Percentiles rank a stretch among this genome's conserved stretches.
Conservation (phyloP, 2,888 invertebrate species). For the Tinea semifulvella region DNA sequence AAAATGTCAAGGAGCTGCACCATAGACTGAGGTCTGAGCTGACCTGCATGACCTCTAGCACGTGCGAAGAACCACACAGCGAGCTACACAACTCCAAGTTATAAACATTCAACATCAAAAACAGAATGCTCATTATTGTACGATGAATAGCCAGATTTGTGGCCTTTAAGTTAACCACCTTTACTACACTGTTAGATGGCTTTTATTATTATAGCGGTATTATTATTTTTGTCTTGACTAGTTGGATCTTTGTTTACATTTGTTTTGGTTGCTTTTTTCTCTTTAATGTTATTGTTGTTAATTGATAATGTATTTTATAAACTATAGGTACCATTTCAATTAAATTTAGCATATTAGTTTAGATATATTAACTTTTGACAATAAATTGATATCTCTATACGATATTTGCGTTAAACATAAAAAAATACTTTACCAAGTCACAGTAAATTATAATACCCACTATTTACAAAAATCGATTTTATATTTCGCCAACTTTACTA, state of each 20-base stretch:
- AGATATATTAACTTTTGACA: too few species aligned
- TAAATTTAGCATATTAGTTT: too few species aligned
- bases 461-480: too few species aligned
- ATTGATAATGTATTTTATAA: neutral
- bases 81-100: neutral
- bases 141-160: neutral
- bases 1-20: slow-evolving; percentile 13
- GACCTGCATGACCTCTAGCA: slow-evolving; percentile 12
- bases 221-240: slow-evolving; percentile 8
- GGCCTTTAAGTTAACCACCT: slow-evolving; percentile 3
- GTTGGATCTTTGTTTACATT: slow-evolving; percentile 10
- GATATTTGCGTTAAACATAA: too few species aligned
- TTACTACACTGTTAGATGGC: slow-evolving; percentile 8
- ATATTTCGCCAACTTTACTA: too few species aligned
- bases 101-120: neutral
- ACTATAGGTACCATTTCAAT: neutral
- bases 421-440: too few species aligned
- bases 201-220: slow-evolving; percentile 12
- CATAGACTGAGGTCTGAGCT: slow-evolving; percentile 11
- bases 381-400: too few species aligned
- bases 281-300: neutral
- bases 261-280: neutral
- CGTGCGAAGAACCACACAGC: slow-evolving; percentile 4
- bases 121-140: neutral
- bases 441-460: too few species aligned